phyloP scores from a whole-genome alignment of 2,797 vertebrate species.

The Poecile montanus region DNA sequence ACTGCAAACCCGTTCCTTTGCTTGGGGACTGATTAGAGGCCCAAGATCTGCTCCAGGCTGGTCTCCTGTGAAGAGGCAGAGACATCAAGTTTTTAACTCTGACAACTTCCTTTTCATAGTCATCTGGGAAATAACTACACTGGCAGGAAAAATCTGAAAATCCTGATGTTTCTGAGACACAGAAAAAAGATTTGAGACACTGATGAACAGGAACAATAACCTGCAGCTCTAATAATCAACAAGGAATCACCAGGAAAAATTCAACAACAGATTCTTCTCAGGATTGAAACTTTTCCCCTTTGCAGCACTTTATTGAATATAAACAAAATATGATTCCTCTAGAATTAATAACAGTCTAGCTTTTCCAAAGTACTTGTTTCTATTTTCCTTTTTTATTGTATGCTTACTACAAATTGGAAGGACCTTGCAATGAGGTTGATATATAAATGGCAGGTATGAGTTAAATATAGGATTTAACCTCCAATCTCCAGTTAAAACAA shows the following conservation, averaged over 20 bases:
- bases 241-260: not conserved
- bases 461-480: not conserved
- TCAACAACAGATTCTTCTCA: not conserved
- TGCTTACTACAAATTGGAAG: not conserved
- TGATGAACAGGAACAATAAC: not conserved
- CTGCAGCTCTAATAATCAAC: not conserved
- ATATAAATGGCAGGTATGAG: not conserved
- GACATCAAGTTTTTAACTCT: not conserved
- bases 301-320: not conserved
- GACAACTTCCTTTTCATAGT: not conserved
- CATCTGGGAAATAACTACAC: not conserved
- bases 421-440: not conserved
- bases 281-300: not conserved
- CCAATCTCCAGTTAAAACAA: not conserved
- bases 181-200: not conserved
- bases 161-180: not conserved
- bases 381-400: not conserved
- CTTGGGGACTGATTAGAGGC: slow-evolving; percentile 90
- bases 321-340: not conserved
- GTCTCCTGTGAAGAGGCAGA: slow-evolving; percentile 82
- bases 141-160: not conserved
- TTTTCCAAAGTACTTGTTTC: not conserved
- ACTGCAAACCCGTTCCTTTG: slow-evolving; percentile 88
- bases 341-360: not conserved
- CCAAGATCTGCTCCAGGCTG: slow-evolving; percentile 94